These are phyloP conservation scores for Dreissena polymorpha DNA, from an alignment of 1,140 invertebrate species.

Conservation along the genomic window DNA sequence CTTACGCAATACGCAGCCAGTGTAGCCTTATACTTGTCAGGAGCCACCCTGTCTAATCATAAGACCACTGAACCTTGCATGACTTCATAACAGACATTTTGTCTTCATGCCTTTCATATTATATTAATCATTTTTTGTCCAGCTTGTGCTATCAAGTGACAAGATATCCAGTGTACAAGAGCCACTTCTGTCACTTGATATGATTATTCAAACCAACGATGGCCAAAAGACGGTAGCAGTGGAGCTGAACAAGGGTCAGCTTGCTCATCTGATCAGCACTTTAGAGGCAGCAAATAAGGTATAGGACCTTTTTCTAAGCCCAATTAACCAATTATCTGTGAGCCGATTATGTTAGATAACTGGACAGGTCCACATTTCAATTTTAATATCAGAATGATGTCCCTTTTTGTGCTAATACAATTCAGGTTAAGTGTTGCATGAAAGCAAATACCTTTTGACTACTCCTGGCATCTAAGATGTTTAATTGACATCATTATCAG, in stretches of 20 bases:
- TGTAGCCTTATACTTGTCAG: too few relatives aligned
- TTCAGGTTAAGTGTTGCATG: background rate
- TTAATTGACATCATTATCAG: background rate
- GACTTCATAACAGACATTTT: too few relatives aligned
- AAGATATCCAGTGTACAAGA: slow-evolving; percentile 70
- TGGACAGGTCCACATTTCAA: too few relatives aligned
- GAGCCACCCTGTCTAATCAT: too few relatives aligned
- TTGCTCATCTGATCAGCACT: slow-evolving; percentile 67
- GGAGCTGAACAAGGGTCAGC: slow-evolving; percentile 69
- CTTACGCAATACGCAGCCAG: too few relatives aligned
- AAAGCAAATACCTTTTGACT: background rate
- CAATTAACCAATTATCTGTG: background rate
- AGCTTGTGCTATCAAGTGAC: slow-evolving; percentile 75
- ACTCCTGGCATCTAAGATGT: background rate
- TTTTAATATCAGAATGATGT: background rate
- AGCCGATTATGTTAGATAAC: background rate
- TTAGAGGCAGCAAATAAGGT: slow-evolving; percentile 75
- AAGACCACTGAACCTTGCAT: too few relatives aligned
- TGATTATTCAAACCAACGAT: slow-evolving; percentile 61
- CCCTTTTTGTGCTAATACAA: background rate
- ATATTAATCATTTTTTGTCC: slow-evolving; percentile 43
- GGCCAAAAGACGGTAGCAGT: slow-evolving; percentile 62
- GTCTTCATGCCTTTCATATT: background rate
- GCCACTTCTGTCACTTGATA: slow-evolving; percentile 68
- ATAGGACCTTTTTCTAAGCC: background rate